Evolutionary conservation across 1,140 invertebrate genomes (phyloP), one percentile per base, ranked within the genome.

Genomic region (Dreissena polymorpha): DNA sequence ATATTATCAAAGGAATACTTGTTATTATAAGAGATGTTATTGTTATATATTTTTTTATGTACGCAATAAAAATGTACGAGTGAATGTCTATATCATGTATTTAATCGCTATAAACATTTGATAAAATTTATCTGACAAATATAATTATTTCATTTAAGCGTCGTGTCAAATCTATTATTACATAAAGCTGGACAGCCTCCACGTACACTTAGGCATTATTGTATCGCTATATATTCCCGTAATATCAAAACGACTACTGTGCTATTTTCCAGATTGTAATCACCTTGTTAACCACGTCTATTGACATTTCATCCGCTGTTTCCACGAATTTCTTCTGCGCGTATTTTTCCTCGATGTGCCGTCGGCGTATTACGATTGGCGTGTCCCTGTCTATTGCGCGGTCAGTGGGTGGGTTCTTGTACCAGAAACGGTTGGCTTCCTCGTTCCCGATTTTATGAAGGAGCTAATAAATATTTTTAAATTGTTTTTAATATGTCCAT

Each of bases 271-370:
- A 39, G 39, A 39, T 39, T 39, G 2, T 39, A 39, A 39, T 39
- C 8, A 39, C 39, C 39, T 39, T 2, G 39, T 39, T 39, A 39
- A 39, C 39, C 39, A 39, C 39, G 39, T 60, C 57, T 60, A 18
- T 2, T 60, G 57, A 60, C 16, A 10, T n/a, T 60, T 23, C 21
- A 2, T 60, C 21, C 5, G 27, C 5, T 10, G 29, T 14, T 16
- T 78, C 67, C 1, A 51, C 23, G 29, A 57, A 78, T 55, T 27
- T 39, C 67, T 70, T 78, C 21, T 78, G 39, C 21, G 29, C 27
- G 27, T 78, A 78, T 57, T 78, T 78, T 55, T 69, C 76, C 57
- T 69, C 64, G n/a, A 78, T 70, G 39, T 78, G 51, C 57, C 21
- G 65, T 16, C 55, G 65, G 21, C 76, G 23, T n/a, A 78, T 69